Conservation (phyloP, 2,888 invertebrate species). For the Tachina lurida region DNA sequence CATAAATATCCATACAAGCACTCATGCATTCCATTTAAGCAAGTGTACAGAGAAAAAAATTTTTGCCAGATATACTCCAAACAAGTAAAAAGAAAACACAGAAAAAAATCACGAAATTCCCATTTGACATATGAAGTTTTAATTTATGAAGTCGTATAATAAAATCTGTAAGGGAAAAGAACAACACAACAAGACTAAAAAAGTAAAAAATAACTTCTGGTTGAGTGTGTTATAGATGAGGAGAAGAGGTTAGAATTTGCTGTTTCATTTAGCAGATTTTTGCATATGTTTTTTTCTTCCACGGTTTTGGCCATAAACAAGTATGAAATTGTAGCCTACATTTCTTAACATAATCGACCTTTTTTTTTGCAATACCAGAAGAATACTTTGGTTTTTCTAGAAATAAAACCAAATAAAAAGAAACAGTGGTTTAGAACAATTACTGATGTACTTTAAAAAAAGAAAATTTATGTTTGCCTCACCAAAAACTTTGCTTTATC, state of each 20-base stretch:
- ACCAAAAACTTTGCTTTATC: too few species aligned
- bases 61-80: slow-evolving; percentile 46
- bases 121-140: slow-evolving; percentile 73
- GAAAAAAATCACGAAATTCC: slow-evolving; percentile 46
- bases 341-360: slow-evolving; percentile 55
- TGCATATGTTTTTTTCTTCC: slow-evolving; percentile 18
- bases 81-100: slow-evolving; percentile 62
- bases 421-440: neutral
- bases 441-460: too few species aligned
- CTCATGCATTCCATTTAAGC: slow-evolving; percentile 61
- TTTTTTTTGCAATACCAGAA: slow-evolving; percentile 8
- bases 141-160: slow-evolving; percentile 70
- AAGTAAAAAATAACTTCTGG: slow-evolving; percentile 30
- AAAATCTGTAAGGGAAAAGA: slow-evolving; percentile 28
- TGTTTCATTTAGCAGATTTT: slow-evolving; percentile 39
- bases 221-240: slow-evolving; percentile 54
- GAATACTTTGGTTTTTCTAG: slow-evolving; percentile 2
- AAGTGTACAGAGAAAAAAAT: slow-evolving; percentile 13
- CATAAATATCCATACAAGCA: slow-evolving; percentile 58
- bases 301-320: slow-evolving; percentile 30
- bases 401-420: neutral
- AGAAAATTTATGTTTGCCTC: too few species aligned
- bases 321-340: slow-evolving; percentile 60
- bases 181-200: neutral
- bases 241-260: slow-evolving; percentile 34